Evolutionary conservation across 2,797 vertebrate genomes (phyloP).

Genomic region (Melanotaenia boesemani): DNA sequence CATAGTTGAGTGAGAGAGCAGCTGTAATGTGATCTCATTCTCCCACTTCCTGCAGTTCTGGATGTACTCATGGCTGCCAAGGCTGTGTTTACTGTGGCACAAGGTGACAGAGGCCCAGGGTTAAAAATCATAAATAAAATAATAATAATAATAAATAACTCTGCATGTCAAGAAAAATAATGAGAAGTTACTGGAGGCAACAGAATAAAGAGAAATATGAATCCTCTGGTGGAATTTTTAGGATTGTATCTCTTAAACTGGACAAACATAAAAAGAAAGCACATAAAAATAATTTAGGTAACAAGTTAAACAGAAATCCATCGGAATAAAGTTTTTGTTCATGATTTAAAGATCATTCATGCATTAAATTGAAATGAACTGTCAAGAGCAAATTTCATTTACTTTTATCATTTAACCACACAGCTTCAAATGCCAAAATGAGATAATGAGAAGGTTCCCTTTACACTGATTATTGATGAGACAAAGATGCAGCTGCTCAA

Average conservation of each 20-base stretch:
- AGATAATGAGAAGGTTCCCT: neutral
- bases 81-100: constrained; percentile 89
- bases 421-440: neutral
- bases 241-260: neutral
- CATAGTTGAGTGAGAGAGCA: constrained; percentile 87
- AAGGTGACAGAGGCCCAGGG: constrained; percentile 26
- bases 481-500: neutral
- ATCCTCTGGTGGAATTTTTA: too few relatives aligned
- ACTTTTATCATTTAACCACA: neutral
- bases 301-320: neutral
- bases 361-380: neutral
- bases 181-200: neutral
- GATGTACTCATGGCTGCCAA: constrained; percentile 97
- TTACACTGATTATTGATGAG: constrained; percentile 8
- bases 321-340: neutral
- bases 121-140: neutral
- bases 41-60: constrained; percentile 99
- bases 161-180: neutral
- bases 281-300: neutral
- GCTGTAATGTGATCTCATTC: constrained; percentile 93
- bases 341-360: neutral
- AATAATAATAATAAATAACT: neutral
- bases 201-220: neutral
- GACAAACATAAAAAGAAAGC: neutral
- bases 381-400: neutral